phyloP scores from a whole-genome alignment of 2,888 invertebrate species.

The Ichneumoninae sp. region DNA sequence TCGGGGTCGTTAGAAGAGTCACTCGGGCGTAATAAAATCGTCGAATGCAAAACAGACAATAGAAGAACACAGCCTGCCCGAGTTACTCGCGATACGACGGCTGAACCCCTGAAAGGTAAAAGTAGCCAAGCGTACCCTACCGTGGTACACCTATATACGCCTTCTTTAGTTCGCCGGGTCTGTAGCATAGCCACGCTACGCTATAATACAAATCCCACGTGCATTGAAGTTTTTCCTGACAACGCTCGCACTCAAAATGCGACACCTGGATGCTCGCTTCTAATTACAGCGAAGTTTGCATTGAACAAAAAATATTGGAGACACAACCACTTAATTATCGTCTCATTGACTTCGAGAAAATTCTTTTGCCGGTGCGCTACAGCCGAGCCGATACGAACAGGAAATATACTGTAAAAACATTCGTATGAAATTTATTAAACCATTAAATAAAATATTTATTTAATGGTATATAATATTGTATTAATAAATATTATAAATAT shows the following conservation, averaged over 20 bases:
- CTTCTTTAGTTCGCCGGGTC: slow-evolving; percentile 20
- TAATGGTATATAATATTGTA: too few species aligned
- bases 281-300: slow-evolving; percentile 69
- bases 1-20: slow-evolving; percentile 78
- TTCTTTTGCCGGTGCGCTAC: not conserved
- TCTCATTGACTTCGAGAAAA: slow-evolving; percentile 14
- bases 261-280: slow-evolving; percentile 72
- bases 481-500: too few species aligned
- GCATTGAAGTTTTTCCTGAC: slow-evolving; percentile 29
- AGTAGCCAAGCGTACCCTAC: slow-evolving; percentile 60
- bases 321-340: slow-evolving; percentile 1
- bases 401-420: too few species aligned
- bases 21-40: slow-evolving; percentile 80
- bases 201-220: not conserved
- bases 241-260: slow-evolving; percentile 60
- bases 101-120: slow-evolving; percentile 50
- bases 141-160: slow-evolving; percentile 21
- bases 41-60: slow-evolving; percentile 79
- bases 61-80: slow-evolving; percentile 60
- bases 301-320: slow-evolving; percentile 18
- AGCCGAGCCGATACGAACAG: too few species aligned
- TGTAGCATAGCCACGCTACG: not conserved
- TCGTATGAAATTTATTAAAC: too few species aligned
- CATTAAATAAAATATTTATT: too few species aligned
- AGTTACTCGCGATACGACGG: slow-evolving; percentile 32